A percentile compares a stretch with the other conserved stretches of the same genome.
Evolutionary conservation across 2,113 vertebrate genomes (phyloP).

Genomic region (Anguilla rostrata): DNA sequence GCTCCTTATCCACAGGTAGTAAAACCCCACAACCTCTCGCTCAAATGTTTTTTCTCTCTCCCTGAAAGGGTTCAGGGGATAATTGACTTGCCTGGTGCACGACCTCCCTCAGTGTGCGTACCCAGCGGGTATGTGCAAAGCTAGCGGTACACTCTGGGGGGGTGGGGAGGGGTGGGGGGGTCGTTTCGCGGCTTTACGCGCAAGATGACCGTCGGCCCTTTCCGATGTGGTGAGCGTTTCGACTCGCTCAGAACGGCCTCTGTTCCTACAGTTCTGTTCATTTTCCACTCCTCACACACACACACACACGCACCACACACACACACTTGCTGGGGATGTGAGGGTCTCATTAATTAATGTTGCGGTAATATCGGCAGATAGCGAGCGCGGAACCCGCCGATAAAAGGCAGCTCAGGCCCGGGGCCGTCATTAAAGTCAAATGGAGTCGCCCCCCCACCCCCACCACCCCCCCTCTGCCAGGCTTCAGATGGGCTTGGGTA

Average conservation of each 20-base stretch:
- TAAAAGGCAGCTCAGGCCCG: slow-evolving; percentile 1
- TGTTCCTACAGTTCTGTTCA: no score
- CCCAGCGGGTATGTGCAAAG: neutral
- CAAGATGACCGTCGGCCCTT: neutral
- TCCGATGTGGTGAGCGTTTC: neutral
- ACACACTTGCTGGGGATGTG: neutral
- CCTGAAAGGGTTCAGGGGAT: neutral
- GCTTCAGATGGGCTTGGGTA: neutral
- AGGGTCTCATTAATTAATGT: slow-evolving; percentile 15
- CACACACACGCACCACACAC: no score
- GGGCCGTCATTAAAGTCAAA: slow-evolving; percentile 18
- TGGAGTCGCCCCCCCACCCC: neutral
- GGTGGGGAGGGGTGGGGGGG: neutral
- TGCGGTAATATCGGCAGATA: slow-evolving; percentile 7
- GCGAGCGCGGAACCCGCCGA: neutral
- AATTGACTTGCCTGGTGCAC: neutral
- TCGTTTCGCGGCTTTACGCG: neutral
- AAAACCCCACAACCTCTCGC: neutral
- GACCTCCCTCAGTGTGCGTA: neutral
- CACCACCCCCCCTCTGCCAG: neutral
- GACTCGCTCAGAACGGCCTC: neutral
- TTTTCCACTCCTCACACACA: neutral
- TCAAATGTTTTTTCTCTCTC: neutral
- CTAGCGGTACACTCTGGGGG: neutral
- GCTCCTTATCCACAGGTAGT: neutral